Conservation (phyloP, 2,113 vertebrate genomes). For the Brachypteracias leptosomus region DNA sequence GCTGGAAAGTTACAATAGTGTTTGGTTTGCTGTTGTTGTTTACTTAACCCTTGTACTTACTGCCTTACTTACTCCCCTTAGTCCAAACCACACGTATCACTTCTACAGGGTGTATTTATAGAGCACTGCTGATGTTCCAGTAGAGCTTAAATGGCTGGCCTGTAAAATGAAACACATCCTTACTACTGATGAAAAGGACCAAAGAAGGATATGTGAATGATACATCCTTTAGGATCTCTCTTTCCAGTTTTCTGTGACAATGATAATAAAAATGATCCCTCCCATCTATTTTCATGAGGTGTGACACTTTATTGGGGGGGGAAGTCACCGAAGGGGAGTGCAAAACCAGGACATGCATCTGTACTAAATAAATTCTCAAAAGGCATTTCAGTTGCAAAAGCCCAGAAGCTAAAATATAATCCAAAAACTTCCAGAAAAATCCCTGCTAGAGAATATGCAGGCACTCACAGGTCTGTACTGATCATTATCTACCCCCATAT, state of each 20-base stretch:
- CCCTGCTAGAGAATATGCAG: not conserved
- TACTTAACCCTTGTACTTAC: not conserved
- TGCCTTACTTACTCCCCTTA: not conserved
- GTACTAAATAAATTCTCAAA: not conserved
- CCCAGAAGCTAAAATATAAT: not conserved
- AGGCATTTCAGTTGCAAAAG: not conserved
- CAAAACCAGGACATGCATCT: not conserved
- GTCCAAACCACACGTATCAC: not conserved
- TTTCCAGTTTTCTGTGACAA: not conserved
- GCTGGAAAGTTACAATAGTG: not conserved
- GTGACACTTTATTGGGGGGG: not conserved
- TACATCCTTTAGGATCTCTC: not conserved
- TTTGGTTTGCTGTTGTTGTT: not conserved
- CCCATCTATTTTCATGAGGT: not conserved
- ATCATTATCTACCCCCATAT: not conserved
- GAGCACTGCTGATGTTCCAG: not conserved
- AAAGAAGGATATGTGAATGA: not conserved
- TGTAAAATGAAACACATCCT: not conserved
- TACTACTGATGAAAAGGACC: not conserved
- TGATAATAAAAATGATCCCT: not conserved
- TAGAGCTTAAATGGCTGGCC: not conserved
- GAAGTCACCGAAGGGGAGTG: not conserved
- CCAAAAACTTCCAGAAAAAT: not conserved
- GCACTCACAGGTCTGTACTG: not conserved
- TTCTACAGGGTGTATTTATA: not conserved